Conservation (phyloP, 2,888 invertebrate species). For the Gymnosoma rotundatum region DNA sequence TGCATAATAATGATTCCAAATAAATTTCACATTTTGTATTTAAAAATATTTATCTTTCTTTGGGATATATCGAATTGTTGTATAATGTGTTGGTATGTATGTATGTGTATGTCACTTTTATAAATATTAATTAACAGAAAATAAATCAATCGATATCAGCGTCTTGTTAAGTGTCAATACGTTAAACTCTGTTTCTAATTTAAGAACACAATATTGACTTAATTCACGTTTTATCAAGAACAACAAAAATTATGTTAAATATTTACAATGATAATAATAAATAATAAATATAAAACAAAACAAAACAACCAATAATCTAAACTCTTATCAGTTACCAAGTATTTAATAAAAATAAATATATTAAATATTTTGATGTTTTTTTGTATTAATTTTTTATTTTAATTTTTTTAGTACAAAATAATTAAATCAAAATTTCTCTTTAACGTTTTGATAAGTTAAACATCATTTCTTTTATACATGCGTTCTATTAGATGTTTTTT, state of each 20-base stretch:
- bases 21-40: too few relatives aligned
- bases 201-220: not conserved
- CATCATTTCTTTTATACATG: not conserved
- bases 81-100: too few relatives aligned
- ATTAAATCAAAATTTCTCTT: not conserved
- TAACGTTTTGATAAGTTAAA: not conserved
- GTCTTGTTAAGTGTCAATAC: not conserved
- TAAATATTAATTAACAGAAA: too few relatives aligned
- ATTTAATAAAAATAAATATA: not conserved
- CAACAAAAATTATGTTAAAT: not conserved
- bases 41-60: too few relatives aligned
- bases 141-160: too few relatives aligned
- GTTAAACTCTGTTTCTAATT: not conserved
- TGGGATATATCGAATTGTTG: too few relatives aligned
- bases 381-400: not conserved
- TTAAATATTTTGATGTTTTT: too few relatives aligned
- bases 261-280: not conserved
- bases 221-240: not conserved
- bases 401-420: not conserved
- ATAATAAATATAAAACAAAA: not conserved
- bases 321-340: conserved; percentile 38
- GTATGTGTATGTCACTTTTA: too few relatives aligned
- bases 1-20: too few relatives aligned
- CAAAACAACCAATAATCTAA: not conserved
- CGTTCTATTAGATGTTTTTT: not conserved